Base-by-base conservation (phyloP, 2,888 invertebrate genomes). In the Scotopteryx bipunctaria region DNA sequence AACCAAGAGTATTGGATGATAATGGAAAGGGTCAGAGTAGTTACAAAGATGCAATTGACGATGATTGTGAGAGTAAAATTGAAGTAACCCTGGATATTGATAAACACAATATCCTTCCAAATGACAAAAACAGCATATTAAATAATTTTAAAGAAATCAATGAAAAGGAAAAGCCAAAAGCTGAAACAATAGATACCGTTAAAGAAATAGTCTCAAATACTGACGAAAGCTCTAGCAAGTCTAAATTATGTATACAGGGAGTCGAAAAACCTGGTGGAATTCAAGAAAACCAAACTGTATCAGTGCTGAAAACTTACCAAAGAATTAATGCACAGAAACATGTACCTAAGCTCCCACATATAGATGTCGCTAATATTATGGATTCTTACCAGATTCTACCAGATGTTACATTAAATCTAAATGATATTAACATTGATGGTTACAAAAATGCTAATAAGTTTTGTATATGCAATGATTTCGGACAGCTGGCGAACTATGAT, bases 381-480 rank as follows among this genome's bases (percentile, higher is more conserved):
- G 21, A 54, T 27, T 11, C 8, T 3, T 41, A n/a, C n/a, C n/a
- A 17, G 41, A 45, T 49, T 38, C 44, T 55, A 36, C 16, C 48
- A 51, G 37, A 46, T 21, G 42, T 41, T 49, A 49, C 27, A 36
- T 33, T 9, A 13, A 25, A 31, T 29, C 14, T 46, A 5, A 29
- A 50, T 33, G 14, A 31, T 2, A 40, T 42, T 25, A 43, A 38
- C 6, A 42, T 50, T 6, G 23, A 14, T 37, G 35, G 27, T 15
- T 46, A 45, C 41, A 33, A 2, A 17, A 25, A 35, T 1, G 16
- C 29, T 33, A 40, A 44, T 48, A 21, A 53, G 11, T 80, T 78
- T 67, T 88, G 87, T 69, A 47, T 78, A 43, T 88, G 88, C 60
- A 51, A 64, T 46, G 88, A 89, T 71, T 89, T 83, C 69, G 89